Conservation (phyloP, 2,888 invertebrate genomes). For the Netelia fuscicornis region DNA sequence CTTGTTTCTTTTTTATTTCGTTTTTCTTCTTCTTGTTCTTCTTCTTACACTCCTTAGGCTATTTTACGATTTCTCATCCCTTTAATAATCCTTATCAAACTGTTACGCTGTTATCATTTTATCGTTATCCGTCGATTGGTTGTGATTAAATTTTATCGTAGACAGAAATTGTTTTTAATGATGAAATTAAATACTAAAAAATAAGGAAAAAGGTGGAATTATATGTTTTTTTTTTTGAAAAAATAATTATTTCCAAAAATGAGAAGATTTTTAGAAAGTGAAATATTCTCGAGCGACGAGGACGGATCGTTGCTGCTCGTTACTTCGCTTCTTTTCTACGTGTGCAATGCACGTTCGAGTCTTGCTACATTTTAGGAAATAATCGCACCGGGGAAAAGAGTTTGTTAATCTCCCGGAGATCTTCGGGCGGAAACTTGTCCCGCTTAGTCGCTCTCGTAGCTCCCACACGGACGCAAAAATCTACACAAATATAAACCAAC, state of each 20-base stretch:
- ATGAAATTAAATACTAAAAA: no score
- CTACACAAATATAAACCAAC: neutral
- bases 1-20: neutral
- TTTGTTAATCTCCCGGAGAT: constrained; percentile 54
- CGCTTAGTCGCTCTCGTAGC: constrained; percentile 46
- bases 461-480: constrained; percentile 34
- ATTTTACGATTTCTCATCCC: no score
- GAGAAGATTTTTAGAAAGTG: constrained; percentile 8
- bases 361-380: constrained; percentile 31
- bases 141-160: no score
- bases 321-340: neutral
- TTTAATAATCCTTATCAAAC: no score
- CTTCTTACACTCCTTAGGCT: neutral
- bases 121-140: no score
- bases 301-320: neutral
- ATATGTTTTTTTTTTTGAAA: no score
- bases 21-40: neutral
- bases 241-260: neutral
- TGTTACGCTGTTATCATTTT: no score
- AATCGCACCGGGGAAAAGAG: constrained; percentile 28
- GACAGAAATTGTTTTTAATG: no score
- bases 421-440: constrained; percentile 65
- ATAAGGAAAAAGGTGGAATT: no score
- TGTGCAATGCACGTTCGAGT: constrained; percentile 30
- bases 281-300: neutral